Base-by-base conservation (phyloP, 2,113 vertebrate species). In the Gambusia affinis region DNA sequence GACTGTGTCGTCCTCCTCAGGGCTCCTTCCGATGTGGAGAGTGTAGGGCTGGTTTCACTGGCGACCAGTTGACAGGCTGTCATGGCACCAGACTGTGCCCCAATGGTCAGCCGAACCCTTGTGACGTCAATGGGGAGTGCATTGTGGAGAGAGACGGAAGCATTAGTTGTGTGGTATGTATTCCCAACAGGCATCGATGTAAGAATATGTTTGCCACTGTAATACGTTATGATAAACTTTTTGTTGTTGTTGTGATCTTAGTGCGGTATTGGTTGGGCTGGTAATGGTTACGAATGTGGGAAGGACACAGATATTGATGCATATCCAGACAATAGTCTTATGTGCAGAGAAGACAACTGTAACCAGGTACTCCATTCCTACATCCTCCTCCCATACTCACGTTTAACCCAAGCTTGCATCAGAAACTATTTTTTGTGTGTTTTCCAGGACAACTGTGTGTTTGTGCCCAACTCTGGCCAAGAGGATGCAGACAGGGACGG, bases 401-500 rank as follows among this genome's bases (percentile, higher is more conserved):
- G 28, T 57, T 70, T 24, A 42, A 27, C 64, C 19, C 15, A 17
- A 30, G 10, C 24, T 60, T 42, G 12, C 14, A 29, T 61, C 57
- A 31, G 66, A 66, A 22, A 27, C 8, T 15, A 44, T 11, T 4
- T 4, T 10, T 10, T 54, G 4, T 75, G 19, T 75, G 15, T 70
- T 54, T 66, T 42, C 7, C 87, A 99, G 98, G 98, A 99, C 91
- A 99, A 99, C 88, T 99, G 98, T 87, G 87, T 94, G 24, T 96
- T 95, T 72, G 96, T 99, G 68, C 98, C 98, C 37, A 99, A 99
- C 89, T 99, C 98, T 47, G 98, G 98, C 66, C 98, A 99, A 92
- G 98, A 99, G 89, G 98, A 99, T 65, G 96, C 97, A 0, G 98
- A 99, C 81, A 75, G 92, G 71, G 96, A 99, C 28, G 96, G 96